These are phyloP conservation scores for Lipophrys pholis DNA, from an alignment of 2,113 vertebrate genomes.

Conservation along the genomic window DNA sequence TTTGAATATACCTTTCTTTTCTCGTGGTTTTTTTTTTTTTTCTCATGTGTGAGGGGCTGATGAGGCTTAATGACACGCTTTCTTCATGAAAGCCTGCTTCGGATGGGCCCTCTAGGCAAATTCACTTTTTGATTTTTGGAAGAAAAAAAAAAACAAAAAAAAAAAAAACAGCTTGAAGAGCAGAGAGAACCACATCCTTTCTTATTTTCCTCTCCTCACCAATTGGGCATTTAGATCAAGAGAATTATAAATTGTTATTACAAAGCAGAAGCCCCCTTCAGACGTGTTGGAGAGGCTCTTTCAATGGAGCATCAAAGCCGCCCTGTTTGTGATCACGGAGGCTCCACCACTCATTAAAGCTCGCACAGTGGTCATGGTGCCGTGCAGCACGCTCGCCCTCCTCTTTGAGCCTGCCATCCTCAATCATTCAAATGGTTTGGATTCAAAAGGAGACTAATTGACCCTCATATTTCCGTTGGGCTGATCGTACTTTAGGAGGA, in stretches of 20 bases:
- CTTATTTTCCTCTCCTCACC: constrained; percentile 67
- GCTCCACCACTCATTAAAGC: constrained; percentile 84
- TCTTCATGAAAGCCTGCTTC: constrained; percentile 84
- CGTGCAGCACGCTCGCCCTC: constrained; percentile 1
- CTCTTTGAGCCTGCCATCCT: constrained; percentile 38
- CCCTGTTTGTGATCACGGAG: constrained; percentile 78
- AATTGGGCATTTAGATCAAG: constrained; percentile 89
- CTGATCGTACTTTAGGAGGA: constrained; percentile 8
- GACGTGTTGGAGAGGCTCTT: constrained; percentile 85
- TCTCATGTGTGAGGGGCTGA: constrained; percentile 28
- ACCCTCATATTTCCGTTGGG: constrained; percentile 12
- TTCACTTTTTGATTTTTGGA: constrained; percentile 85
- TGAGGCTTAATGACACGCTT: constrained; percentile 77
- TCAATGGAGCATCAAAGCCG: constrained; percentile 88
- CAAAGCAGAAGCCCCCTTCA: constrained; percentile 87
- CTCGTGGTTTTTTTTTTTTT: neutral
- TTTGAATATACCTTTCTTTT: constrained; percentile 41
- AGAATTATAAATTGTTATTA: constrained; percentile 91
- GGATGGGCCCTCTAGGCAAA: constrained; percentile 88
- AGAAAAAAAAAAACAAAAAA: too few relatives aligned
- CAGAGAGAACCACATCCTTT: constrained; percentile 33
- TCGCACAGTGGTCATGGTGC: constrained; percentile 69
- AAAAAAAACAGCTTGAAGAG: constrained; percentile 54
- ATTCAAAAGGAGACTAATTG: constrained; percentile 39
- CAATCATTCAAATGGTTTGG: constrained; percentile 30